Percentiles rank a stretch among this genome's conserved stretches.
phyloP scores from a whole-genome alignment of 2,113 vertebrate species.

The Glaucomys volans region DNA sequence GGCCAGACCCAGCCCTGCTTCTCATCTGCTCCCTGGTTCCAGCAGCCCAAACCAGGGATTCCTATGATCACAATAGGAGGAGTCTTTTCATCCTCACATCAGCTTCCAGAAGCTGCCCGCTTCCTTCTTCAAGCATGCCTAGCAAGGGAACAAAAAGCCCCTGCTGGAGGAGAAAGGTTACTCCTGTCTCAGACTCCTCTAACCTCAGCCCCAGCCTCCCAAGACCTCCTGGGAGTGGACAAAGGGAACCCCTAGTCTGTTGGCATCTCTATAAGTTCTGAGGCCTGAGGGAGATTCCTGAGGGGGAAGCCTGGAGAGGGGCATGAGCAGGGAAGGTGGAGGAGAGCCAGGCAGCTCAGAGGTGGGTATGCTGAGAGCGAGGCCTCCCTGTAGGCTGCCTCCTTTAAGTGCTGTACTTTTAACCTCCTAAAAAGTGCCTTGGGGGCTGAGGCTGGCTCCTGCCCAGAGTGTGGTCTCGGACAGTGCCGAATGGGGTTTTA shows the following conservation, averaged over 20 bases:
- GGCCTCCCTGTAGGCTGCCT: conserved; percentile 70
- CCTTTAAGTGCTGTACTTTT: conserved; percentile 84
- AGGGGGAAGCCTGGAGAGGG: background rate
- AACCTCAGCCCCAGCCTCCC: background rate
- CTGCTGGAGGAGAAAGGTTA: background rate
- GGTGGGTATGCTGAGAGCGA: conserved; percentile 43
- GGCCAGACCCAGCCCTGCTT: conserved; percentile 12
- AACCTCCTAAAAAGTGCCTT: conserved; percentile 82
- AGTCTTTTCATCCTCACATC: background rate
- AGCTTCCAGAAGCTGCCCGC: background rate
- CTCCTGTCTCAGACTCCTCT: background rate
- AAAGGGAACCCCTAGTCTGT: background rate
- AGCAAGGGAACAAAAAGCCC: background rate
- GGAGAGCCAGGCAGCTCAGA: background rate
- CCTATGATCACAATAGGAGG: background rate
- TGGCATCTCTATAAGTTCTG: background rate
- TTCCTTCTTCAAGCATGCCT: background rate
- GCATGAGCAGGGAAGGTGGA: background rate
- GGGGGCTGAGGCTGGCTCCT: conserved; percentile 72
- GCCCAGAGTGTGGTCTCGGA: conserved; percentile 60
- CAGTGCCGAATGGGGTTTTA: background rate
- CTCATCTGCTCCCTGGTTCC: conserved; percentile 66
- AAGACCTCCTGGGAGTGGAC: background rate
- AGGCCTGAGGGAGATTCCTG: background rate
- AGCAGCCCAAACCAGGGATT: conserved; percentile 75